Evolutionary conservation across 2,113 vertebrate species (phyloP).

Genomic region (Melanostigma gelatinosum): DNA sequence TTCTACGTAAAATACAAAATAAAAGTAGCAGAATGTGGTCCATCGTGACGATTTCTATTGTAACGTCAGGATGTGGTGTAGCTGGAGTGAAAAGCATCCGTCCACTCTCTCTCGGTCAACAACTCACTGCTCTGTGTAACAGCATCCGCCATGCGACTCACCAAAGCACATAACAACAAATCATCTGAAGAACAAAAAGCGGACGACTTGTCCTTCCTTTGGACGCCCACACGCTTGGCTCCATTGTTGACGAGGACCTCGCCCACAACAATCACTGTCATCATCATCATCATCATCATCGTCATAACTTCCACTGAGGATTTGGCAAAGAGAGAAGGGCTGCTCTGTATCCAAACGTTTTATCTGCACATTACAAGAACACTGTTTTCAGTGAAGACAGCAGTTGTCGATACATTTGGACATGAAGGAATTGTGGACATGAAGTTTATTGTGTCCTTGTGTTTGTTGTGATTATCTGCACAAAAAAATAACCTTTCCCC

Average conservation of each 20-base stretch:
- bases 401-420: background rate
- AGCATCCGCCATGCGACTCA: background rate
- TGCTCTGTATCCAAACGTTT: conserved; percentile 1
- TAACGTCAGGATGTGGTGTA: background rate
- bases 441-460: background rate
- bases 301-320: conserved; percentile 20
- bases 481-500: conserved; percentile 49
- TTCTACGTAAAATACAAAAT: background rate
- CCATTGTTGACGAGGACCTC: conserved; percentile 34
- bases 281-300: conserved; percentile 10
- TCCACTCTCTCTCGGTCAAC: background rate
- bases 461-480: conserved; percentile 54
- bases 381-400: background rate
- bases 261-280: conserved; percentile 35
- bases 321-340: background rate
- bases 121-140: background rate
- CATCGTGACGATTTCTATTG: background rate
- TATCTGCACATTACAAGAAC: background rate
- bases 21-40: no score
- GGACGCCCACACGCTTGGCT: background rate
- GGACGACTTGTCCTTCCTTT: conserved; percentile 39
- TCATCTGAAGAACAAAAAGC: conserved; percentile 42
- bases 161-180: conserved; percentile 30
- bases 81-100: background rate
- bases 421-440: background rate